phyloP scores from a whole-genome alignment of 2,888 invertebrate species.

The Dusona sp. region DNA sequence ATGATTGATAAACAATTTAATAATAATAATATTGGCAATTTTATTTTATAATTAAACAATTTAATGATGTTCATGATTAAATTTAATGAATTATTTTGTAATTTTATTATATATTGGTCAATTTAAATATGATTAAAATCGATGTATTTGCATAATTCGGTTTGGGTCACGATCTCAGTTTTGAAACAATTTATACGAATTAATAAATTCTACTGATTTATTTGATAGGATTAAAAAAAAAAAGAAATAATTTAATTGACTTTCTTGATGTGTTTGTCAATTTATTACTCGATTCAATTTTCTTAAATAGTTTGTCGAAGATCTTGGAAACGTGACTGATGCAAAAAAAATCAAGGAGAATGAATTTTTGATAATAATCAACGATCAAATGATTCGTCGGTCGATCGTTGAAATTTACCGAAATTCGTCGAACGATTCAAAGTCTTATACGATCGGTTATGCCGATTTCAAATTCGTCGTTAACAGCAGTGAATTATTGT shows the following conservation, averaged over 20 bases:
- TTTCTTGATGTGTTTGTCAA: too few species aligned
- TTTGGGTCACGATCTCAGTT: background rate
- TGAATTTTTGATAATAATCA: conserved; percentile 68
- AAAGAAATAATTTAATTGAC: background rate
- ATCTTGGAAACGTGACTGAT: conserved; percentile 74
- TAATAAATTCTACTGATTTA: background rate
- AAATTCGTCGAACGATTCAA: conserved; percentile 42
- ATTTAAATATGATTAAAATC: too few species aligned
- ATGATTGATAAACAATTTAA: too few species aligned
- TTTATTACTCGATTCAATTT: background rate
- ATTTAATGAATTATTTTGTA: too few species aligned
- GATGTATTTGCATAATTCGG: too few species aligned
- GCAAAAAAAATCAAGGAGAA: conserved; percentile 69
- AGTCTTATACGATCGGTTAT: conserved; percentile 46
- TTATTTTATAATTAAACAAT: too few species aligned
- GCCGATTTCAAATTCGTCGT: conserved; percentile 67
- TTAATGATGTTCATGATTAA: too few species aligned
- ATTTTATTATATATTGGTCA: too few species aligned
- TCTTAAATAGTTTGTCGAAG: conserved; percentile 70
- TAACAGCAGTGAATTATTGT: conserved; percentile 64
- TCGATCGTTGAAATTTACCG: conserved; percentile 66
- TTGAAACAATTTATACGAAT: background rate
- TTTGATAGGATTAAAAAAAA: background rate
- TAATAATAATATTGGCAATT: too few species aligned
- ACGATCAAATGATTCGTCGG: conserved; percentile 67